These are phyloP conservation scores for Ceratosolen solmsi DNA, from an alignment of 1,140 invertebrate species.

Conservation along the genomic window DNA sequence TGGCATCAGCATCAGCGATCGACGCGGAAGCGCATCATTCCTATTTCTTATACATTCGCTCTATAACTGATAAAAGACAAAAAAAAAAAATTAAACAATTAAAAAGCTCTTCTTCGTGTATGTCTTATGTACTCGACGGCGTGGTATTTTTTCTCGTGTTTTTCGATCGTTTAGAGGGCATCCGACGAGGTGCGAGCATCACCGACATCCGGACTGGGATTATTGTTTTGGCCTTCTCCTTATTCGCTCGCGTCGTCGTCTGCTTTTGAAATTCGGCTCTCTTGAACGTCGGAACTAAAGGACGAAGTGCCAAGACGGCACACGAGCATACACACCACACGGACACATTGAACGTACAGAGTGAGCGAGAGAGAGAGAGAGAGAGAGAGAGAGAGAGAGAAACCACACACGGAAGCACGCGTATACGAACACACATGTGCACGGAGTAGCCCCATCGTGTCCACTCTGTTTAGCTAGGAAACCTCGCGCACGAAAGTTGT, in stretches of 20 bases:
- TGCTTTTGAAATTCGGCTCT: not conserved
- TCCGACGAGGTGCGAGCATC: not conserved
- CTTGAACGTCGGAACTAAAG: not conserved
- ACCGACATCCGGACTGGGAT: too few relatives aligned
- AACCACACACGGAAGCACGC: not conserved
- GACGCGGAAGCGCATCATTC: constrained; percentile 38
- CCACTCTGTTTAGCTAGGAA: constrained; percentile 38
- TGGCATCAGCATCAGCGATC: not conserved
- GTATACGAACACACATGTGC: not conserved
- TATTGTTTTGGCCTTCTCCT: not conserved
- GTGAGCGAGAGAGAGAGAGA: not conserved
- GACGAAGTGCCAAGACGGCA: constrained; percentile 5
- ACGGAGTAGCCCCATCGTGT: constrained; percentile 14
- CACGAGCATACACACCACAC: not conserved
- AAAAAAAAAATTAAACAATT: constrained; percentile 27
- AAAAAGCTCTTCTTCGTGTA: constrained; percentile 17
- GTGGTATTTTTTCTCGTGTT: constrained; percentile 5
- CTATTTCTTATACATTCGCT: constrained; percentile 47
- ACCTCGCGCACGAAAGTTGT: constrained; percentile 41
- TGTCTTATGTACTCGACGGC: not conserved
- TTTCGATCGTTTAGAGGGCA: not conserved
- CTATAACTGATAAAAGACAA: constrained; percentile 25
- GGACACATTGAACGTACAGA: too few relatives aligned
- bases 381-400: not conserved
- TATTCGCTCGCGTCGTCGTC: not conserved